Percentiles rank a stretch among this genome's conserved stretches.
Evolutionary conservation across 2,113 vertebrate genomes (phyloP).

Genomic region (Oceanites oceanicus): DNA sequence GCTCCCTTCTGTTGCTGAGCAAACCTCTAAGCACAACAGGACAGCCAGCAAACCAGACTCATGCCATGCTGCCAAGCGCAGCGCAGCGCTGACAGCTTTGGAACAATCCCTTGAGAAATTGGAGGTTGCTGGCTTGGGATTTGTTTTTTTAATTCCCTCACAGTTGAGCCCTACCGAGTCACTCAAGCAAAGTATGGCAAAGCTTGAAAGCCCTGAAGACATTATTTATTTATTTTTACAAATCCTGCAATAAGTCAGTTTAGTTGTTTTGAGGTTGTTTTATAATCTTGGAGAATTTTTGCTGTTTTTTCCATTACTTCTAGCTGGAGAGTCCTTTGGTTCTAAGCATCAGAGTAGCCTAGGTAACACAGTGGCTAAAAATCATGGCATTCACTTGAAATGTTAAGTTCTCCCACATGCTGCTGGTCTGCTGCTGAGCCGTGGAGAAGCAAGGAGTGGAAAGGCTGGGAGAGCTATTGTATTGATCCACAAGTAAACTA

Average conservation of each 20-base stretch:
- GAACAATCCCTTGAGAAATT: background rate
- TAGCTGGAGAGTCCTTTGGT: background rate
- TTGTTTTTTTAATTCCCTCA: background rate
- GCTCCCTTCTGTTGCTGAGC: background rate
- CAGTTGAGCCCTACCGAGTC: background rate
- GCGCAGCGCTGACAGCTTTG: background rate
- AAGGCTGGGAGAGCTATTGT: background rate
- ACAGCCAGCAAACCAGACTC: background rate
- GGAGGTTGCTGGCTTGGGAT: background rate
- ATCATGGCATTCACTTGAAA: background rate
- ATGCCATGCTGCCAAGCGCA: background rate
- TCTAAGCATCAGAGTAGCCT: background rate
- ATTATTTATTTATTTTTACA: slow-evolving; percentile 60
- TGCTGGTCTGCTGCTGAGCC: background rate
- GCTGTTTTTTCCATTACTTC: background rate
- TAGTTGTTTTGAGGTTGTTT: slow-evolving; percentile 14
- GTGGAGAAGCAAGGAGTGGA: background rate
- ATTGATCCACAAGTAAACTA: background rate
- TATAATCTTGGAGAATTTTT: background rate
- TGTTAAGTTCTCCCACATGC: background rate
- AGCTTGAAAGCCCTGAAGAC: slow-evolving; percentile 5
- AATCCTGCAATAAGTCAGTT: slow-evolving; percentile 61
- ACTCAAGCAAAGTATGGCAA: slow-evolving; percentile 33
- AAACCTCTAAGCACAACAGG: background rate
- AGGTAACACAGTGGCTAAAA: background rate